Base-by-base conservation (phyloP, 2,797 vertebrate genomes). In the Enteromius argenteus region DNA sequence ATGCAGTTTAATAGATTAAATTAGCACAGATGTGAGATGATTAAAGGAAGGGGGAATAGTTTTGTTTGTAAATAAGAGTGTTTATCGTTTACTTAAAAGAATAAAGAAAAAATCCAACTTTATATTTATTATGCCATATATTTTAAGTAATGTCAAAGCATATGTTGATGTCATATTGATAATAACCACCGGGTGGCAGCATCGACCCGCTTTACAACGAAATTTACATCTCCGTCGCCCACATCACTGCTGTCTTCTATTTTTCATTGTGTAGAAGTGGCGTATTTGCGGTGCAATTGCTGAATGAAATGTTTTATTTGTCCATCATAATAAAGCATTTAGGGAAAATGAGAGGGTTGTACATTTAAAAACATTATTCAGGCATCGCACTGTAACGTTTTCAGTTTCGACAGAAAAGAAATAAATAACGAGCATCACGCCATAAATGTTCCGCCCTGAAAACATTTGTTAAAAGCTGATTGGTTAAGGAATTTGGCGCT, bases 401-500 rank as follows among this genome's bases (percentile, higher is more conserved):
- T 74, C 21, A 1, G 2, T 39, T 62, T 53, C 5, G 15, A 30
- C 14, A 83, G 14, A 37, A 15, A 69, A 84, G 0, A 79, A 77
- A 78, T 67, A 83, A 84, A 78, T 49, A 67, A 44, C 37, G 21
- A 62, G 67, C 14, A 64, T 64, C 83, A 79, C 76, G 56, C 83
- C 83, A 79, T 62, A 3, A 32, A 60, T 35, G 76, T 39, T 14
- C 76, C 83, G 67, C 83, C 83, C 66, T 39, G 21, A 60, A 44
- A 46, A 68, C 6, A 68, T 37, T 79, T 23, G 0, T 15, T 21
- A 39, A 30, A 64, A 37, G 66, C 76, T 78, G 85, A 90, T 89
- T 89, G 88, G 88, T 53, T 84, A 74, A 77, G 30, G 4, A 7
- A 32, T 81, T 88, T 79, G 89, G 81, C 83, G 84, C 66, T n/a